Conservation (phyloP, 2,797 vertebrate species). For the Myripristis murdjan region DNA sequence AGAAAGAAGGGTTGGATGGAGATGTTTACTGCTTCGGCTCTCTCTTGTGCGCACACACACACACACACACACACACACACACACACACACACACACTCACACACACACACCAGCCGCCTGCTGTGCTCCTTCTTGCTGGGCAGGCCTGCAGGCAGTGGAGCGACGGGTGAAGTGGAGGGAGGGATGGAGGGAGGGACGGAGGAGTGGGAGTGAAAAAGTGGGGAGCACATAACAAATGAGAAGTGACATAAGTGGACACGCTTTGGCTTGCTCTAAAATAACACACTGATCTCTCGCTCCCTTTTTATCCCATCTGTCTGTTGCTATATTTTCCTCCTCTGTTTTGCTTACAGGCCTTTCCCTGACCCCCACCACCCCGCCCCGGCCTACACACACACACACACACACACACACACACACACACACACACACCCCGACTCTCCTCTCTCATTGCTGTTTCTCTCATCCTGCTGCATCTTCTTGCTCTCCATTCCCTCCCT, state of each 20-base stretch:
- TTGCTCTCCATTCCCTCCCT: too few relatives aligned
- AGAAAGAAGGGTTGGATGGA: slow-evolving; percentile 3
- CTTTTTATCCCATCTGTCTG: slow-evolving; percentile 18
- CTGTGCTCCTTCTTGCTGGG: slow-evolving; percentile 48
- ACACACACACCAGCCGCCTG: slow-evolving; percentile 28
- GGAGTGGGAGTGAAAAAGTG: slow-evolving; percentile 28
- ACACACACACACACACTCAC: not conserved
- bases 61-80: slow-evolving; percentile 1
- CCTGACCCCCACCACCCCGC: not conserved
- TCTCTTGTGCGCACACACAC: too few relatives aligned
- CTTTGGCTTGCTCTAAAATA: slow-evolving; percentile 35
- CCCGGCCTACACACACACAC: too few relatives aligned
- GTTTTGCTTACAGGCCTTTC: not conserved
- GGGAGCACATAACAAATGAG: slow-evolving; percentile 59
- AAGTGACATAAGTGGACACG: slow-evolving; percentile 53
- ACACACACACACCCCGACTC: too few relatives aligned
- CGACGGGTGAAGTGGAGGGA: slow-evolving; percentile 59
- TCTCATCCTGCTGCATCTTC: too few relatives aligned
- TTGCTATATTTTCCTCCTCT: slow-evolving; percentile 10
- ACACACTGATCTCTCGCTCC: slow-evolving; percentile 43
- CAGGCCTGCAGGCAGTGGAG: slow-evolving; percentile 59
- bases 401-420: too few relatives aligned
- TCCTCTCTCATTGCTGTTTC: not conserved
- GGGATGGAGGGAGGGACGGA: slow-evolving; percentile 31
- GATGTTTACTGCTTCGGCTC: slow-evolving; percentile 2